These are phyloP conservation scores for Hypercompe scribonia DNA, from an alignment of 2,888 invertebrate species.

Conservation along the genomic window DNA sequence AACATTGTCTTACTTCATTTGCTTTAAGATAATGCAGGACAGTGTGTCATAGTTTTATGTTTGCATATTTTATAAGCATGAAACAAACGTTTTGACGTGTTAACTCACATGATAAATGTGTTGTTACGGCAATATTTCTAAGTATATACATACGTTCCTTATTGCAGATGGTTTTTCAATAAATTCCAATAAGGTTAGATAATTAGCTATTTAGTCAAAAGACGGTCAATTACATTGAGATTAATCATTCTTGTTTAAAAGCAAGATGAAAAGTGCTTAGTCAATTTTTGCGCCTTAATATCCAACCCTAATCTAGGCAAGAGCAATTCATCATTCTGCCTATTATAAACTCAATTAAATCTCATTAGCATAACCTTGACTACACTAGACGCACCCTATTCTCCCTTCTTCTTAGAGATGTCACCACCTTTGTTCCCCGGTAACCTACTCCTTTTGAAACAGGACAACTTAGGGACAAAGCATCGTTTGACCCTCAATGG, in stretches of 20 bases:
- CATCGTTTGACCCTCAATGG: constrained; percentile 82
- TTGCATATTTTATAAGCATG: constrained; percentile 38
- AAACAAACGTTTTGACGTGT: constrained; percentile 20
- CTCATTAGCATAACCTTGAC: constrained; percentile 82
- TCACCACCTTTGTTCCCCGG: constrained; percentile 84
- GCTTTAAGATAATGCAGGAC: constrained; percentile 58
- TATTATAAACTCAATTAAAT: constrained; percentile 87
- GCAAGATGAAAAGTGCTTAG: constrained; percentile 53
- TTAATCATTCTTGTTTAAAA: constrained; percentile 34
- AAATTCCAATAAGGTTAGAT: not conserved
- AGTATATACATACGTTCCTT: not conserved
- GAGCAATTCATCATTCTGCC: constrained; percentile 75
- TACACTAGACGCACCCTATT: constrained; percentile 66
- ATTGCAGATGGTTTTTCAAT: not conserved
- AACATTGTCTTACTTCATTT: constrained; percentile 52
- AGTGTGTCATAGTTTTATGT: constrained; percentile 58
- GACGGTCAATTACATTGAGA: constrained; percentile 43
- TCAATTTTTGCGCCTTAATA: constrained; percentile 79
- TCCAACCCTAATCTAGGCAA: constrained; percentile 54
- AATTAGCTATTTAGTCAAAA: constrained; percentile 18
- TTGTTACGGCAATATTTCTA: not conserved
- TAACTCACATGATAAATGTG: constrained; percentile 18
- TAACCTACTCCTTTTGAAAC: constrained; percentile 79
- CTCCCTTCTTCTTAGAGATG: constrained; percentile 73
- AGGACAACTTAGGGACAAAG: constrained; percentile 83